Evolutionary conservation across 2,797 vertebrate genomes (phyloP).

Genomic region (Jordanella pulchra): DNA sequence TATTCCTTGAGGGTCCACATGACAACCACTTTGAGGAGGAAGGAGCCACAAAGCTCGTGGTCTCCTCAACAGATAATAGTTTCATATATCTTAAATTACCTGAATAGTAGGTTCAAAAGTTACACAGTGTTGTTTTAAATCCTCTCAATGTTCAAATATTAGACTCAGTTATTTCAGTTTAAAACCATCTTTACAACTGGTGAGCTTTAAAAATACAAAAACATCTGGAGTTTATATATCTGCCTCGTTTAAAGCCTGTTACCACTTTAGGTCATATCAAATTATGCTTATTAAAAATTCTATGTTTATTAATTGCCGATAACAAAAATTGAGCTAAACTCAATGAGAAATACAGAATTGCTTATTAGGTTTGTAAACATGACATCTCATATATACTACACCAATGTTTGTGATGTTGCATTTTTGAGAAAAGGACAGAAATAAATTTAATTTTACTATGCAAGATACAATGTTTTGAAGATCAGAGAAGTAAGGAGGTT

Average conservation of each 20-base stretch:
- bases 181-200: background rate
- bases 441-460: background rate
- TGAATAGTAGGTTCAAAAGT: too few species aligned
- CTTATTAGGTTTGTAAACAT: background rate
- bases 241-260: background rate
- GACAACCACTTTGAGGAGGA: too few species aligned
- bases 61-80: too few species aligned
- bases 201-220: background rate
- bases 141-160: too few species aligned
- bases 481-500: background rate
- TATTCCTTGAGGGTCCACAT: too few species aligned
- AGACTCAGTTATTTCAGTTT: background rate
- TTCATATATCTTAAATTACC: too few species aligned
- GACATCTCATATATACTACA: background rate
- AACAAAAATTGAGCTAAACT: background rate
- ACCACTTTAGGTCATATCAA: background rate
- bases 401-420: background rate
- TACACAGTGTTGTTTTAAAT: too few species aligned
- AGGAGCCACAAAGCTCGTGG: too few species aligned
- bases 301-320: background rate
- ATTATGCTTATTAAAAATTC: background rate
- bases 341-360: background rate
- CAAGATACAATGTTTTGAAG: background rate
- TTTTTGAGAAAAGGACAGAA: background rate
- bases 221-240: background rate